phyloP scores from a whole-genome alignment of 1,140 invertebrate genomes.

The Eupeodes corollae region DNA sequence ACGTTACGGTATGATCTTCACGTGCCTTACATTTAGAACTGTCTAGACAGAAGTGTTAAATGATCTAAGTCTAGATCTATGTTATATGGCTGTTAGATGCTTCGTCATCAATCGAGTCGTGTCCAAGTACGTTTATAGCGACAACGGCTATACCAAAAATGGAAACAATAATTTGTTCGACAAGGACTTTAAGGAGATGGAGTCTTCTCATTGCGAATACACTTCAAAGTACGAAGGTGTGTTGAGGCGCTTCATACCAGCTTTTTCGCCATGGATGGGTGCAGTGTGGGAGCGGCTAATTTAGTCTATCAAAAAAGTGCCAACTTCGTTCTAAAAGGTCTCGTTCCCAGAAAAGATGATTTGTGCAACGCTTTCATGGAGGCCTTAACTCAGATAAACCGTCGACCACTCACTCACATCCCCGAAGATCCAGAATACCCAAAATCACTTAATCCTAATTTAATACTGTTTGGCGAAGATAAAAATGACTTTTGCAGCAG shows the following conservation, averaged over 20 bases:
- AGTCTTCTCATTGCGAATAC: not conserved
- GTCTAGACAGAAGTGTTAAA: constrained; percentile 17
- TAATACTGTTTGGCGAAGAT: constrained; percentile 8
- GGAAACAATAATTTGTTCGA: constrained; percentile 16
- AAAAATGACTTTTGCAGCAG: no score
- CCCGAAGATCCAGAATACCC: constrained; percentile 10
- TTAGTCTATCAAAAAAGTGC: no score
- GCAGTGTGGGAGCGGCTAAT: no score
- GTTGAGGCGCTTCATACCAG: constrained; percentile 9
- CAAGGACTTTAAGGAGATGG: constrained; percentile 7
- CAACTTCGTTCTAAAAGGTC: not conserved
- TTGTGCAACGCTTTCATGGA: constrained; percentile 6
- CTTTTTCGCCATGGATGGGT: constrained; percentile 4
- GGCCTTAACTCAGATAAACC: constrained; percentile 10
- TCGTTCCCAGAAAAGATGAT: constrained; percentile 4
- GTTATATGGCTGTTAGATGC: constrained; percentile 19
- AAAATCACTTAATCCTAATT: constrained; percentile 11
- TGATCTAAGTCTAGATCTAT: constrained; percentile 11
- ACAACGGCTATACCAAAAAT: constrained; percentile 25
- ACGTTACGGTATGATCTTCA: no score
- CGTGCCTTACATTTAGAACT: no score
- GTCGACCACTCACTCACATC: constrained; percentile 10
- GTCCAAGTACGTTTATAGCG: constrained; percentile 11
- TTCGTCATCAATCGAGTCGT: constrained; percentile 15
- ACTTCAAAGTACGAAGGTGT: constrained; percentile 3